Evolutionary conservation across 92 coral and sea anemone species (phyloP), one percentile per base, ranked within the genome.

Genomic region (Epizoanthus ramosus): DNA sequence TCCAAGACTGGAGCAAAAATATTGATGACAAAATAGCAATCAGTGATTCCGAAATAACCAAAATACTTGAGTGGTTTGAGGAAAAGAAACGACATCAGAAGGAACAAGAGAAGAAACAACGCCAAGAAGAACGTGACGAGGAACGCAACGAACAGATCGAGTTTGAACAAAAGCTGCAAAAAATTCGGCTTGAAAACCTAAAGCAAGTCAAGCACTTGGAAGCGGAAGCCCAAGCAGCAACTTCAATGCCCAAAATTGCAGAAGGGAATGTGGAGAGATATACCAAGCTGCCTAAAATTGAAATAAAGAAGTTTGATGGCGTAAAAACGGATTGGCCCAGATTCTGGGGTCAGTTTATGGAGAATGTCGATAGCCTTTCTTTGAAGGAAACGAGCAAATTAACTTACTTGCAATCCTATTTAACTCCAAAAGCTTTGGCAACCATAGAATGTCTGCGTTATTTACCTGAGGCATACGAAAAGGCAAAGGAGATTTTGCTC

Each of bases 281-380:
- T 8, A 47, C 53, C 53, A 64, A 64, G 33, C 69, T 64, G 9
- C 69, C 69, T 3, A 64, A 64, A 35, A 23, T 64, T 3, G 69
- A 64, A 3, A 23, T 64, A 2, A 18, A 7, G 18, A 64, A 64
- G 22, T 64, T 23, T 25, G 39, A 25, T 14, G 69, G 69, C 2
- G 69, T 23, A 14, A 64, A 23, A 35, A 23, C 69, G 0, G 39
- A 64, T 35, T 63, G 84, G 84, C 84, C 22, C 16, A 67, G 84
- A 14, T 79, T 79, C 12, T 63, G 74, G 84, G 54, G 84, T 4
- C 84, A 79, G 33, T 79, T 79, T 15, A 14, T 18, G 14, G 68
- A 47, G 28, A 69, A 79, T 45, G 54, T 79, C 1, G 73, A 79
- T 74, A 79, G 63, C 2, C 28, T 39, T 19, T 19, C 61, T 25